phyloP scores from a whole-genome alignment of 1,140 invertebrate species.

The Wiebesia pumilae region DNA sequence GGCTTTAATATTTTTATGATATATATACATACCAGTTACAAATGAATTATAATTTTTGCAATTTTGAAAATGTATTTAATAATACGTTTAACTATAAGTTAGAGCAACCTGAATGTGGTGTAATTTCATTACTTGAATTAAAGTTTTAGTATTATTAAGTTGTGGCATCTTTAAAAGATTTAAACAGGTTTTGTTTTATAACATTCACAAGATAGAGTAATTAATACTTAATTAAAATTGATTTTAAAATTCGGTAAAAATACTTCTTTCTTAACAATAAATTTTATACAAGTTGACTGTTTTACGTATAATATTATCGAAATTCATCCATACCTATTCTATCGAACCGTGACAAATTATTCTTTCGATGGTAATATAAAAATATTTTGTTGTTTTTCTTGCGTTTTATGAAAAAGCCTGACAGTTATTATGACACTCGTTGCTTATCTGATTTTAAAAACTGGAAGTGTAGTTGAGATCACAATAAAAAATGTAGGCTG shows the following conservation, averaged over 20 bases:
- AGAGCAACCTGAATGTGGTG: not conserved
- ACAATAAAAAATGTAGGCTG: conserved; percentile 1
- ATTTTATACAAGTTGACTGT: too few species aligned
- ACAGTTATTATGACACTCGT: not conserved
- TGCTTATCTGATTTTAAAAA: not conserved
- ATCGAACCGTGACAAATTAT: too few species aligned
- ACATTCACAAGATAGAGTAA: too few species aligned
- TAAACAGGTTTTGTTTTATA: too few species aligned
- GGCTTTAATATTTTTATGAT: conserved; percentile 24
- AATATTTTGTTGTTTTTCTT: not conserved
- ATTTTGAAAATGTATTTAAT: conserved; percentile 15
- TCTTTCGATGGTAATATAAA: not conserved
- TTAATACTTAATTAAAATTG: too few species aligned
- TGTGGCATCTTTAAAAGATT: too few species aligned
- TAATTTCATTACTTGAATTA: not conserved
- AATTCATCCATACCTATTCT: not conserved
- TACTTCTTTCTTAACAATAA: too few species aligned
- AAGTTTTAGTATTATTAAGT: not conserved
- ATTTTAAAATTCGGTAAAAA: too few species aligned
- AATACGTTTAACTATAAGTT: not conserved
- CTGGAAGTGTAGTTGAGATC: not conserved
- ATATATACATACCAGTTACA: conserved; percentile 32
- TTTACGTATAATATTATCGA: not conserved
- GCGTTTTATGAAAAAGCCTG: not conserved
- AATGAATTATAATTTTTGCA: conserved; percentile 2